These are phyloP conservation scores for Drosophila pseudotalamancana DNA, from an alignment of 2,888 invertebrate species.

Conservation along the genomic window DNA sequence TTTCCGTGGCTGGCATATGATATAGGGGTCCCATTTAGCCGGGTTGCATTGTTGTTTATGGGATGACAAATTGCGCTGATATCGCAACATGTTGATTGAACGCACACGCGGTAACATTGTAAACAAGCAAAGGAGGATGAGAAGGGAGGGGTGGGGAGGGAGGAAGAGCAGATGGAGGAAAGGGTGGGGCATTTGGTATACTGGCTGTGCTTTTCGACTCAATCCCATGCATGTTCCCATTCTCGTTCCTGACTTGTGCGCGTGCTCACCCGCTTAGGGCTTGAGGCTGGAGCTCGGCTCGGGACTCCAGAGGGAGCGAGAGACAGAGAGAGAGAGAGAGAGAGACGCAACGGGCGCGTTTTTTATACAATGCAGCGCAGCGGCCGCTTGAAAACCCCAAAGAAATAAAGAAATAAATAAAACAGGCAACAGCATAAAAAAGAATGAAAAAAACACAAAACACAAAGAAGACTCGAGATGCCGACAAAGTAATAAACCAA, in stretches of 20 bases:
- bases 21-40: slow-evolving; percentile 59
- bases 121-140: slow-evolving; percentile 18
- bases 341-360: slow-evolving; percentile 53
- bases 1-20: slow-evolving; percentile 42
- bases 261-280: slow-evolving; percentile 67
- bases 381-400: slow-evolving; percentile 65
- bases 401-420: slow-evolving; percentile 80
- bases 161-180: neutral
- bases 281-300: slow-evolving; percentile 40
- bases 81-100: slow-evolving; percentile 79
- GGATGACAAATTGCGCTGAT: slow-evolving; percentile 80
- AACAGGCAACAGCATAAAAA: slow-evolving; percentile 77
- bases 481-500: slow-evolving; percentile 84
- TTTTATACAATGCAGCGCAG: slow-evolving; percentile 62
- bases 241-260: slow-evolving; percentile 59
- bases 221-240: slow-evolving; percentile 21
- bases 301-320: no score
- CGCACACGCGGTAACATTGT: slow-evolving; percentile 76
- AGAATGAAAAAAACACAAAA: slow-evolving; percentile 56
- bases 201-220: slow-evolving; percentile 32
- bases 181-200: slow-evolving; percentile 1
- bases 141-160: neutral
- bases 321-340: no score
- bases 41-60: slow-evolving; percentile 70
- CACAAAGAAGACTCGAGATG: slow-evolving; percentile 78